Conservation (phyloP, 2,113 vertebrate species). For the Haemorhous mexicanus region DNA sequence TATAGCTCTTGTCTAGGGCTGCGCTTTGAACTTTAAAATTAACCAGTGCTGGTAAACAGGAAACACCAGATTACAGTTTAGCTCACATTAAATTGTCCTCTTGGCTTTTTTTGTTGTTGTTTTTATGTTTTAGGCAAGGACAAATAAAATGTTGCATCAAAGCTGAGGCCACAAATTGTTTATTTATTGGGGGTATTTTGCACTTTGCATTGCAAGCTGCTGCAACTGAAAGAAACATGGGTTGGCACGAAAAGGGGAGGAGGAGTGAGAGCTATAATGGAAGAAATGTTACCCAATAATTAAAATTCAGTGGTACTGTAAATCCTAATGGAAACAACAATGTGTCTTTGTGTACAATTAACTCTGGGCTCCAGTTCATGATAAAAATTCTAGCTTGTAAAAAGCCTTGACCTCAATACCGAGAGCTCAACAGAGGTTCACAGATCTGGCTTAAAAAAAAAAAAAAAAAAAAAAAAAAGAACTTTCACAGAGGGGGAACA, state of each 20-base stretch:
- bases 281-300: constrained; percentile 68
- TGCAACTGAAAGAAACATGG: constrained; percentile 9
- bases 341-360: constrained; percentile 73
- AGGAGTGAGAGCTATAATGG: constrained; percentile 42
- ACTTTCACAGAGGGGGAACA: constrained; percentile 36
- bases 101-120: background rate
- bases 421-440: constrained; percentile 52
- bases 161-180: background rate
- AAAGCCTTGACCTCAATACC: constrained; percentile 71
- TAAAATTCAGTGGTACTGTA: constrained; percentile 71
- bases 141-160: background rate
- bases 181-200: constrained; percentile 12
- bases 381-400: constrained; percentile 68
- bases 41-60: constrained; percentile 9
- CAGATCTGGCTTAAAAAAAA: constrained; percentile 46
- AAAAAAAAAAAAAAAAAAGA: background rate
- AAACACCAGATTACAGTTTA: constrained; percentile 34
- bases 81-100: background rate
- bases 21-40: constrained; percentile 17
- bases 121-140: background rate
- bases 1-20: constrained; percentile 21
- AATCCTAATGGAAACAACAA: constrained; percentile 68
- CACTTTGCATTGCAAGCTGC: background rate
- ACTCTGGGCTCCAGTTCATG: constrained; percentile 68
- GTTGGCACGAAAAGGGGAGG: constrained; percentile 32